Base-by-base conservation (phyloP, 92 coral and sea anemone genomes). In the Epizoanthus stellaris region DNA sequence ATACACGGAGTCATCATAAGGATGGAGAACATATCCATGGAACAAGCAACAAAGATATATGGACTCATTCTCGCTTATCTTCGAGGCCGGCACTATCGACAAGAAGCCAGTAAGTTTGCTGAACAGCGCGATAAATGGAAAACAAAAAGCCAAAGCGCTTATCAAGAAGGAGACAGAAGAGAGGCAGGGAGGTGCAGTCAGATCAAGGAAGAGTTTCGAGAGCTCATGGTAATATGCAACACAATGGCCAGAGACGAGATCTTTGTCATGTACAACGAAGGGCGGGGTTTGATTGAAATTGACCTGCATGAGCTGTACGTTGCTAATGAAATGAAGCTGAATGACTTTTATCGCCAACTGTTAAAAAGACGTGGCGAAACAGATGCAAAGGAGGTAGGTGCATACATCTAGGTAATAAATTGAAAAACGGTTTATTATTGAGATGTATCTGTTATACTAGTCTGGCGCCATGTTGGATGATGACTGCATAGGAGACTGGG, bases 301-400 rank as follows among this genome's bases (percentile, higher is more conserved):
- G 68, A 63, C 68, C 19, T 63, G 68, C 68, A 63, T 63, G 68
- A 63, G 68, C 68, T 63, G 7, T 63, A 63, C 36, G 68, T 63
- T 63, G 68, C 20, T 11, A 38, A 63, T 20, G 68, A 63, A 2
- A 6, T 2, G 2, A 63, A 63, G 4, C 68, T 63, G 11, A 9
- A 63, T 21, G 68, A 63, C 0, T 63, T 19, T 20, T 20, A 63
- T 23, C 3, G 16, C 3, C 68, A 63, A 20, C 7, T 63, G 68
- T 20, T 63, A 34, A 20, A 20, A 34, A 21, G 68, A 63, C 7
- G 36, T 19, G 13, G 68, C 68, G 12, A 20, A 19, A 20, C 34
- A 19, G 10, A 19, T 14, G 68, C 68, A 19, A 63, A 2, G 36
- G 10, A 20, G 45, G 45, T 42, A 42, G 6, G 45, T 42, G 6